Percentiles rank a stretch among this genome's conserved stretches.
Evolutionary conservation across 2,888 invertebrate species (phyloP).

Genomic region (Mechanitis mazaeus): DNA sequence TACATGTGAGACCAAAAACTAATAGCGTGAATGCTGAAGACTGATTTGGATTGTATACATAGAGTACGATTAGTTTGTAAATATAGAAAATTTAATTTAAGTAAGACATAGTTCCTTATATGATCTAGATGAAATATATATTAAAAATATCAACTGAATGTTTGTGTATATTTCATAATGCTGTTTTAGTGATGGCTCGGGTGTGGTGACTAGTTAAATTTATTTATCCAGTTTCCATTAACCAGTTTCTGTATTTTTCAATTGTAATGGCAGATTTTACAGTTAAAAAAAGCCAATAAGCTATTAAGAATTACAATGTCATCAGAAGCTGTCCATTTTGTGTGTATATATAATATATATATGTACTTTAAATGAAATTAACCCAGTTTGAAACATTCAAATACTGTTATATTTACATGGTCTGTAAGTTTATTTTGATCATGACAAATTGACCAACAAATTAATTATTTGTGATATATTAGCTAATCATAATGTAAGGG

Average conservation of each 20-base stretch:
- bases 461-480: slow-evolving; percentile 46
- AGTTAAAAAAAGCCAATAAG: too few relatives aligned
- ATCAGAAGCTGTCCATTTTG: too few relatives aligned
- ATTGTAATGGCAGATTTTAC: not conserved
- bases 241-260: too few relatives aligned
- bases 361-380: not conserved
- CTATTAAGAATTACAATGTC: too few relatives aligned
- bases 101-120: slow-evolving; percentile 40
- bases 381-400: not conserved
- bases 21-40: slow-evolving; percentile 58
- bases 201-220: too few relatives aligned
- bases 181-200: too few relatives aligned
- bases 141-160: slow-evolving; percentile 1
- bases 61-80: slow-evolving; percentile 35
- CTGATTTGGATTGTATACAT: slow-evolving; percentile 67
- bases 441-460: slow-evolving; percentile 65
- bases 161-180: not conserved
- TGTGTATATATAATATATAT: not conserved
- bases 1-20: slow-evolving; percentile 35
- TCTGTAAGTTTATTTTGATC: slow-evolving; percentile 41
- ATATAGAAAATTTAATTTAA: slow-evolving; percentile 32
- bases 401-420: not conserved
- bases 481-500: slow-evolving; percentile 15
- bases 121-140: slow-evolving; percentile 18
- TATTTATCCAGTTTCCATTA: too few relatives aligned